Evolutionary conservation across 2,113 vertebrate genomes (phyloP).

Genomic region (Turnix velox): DNA sequence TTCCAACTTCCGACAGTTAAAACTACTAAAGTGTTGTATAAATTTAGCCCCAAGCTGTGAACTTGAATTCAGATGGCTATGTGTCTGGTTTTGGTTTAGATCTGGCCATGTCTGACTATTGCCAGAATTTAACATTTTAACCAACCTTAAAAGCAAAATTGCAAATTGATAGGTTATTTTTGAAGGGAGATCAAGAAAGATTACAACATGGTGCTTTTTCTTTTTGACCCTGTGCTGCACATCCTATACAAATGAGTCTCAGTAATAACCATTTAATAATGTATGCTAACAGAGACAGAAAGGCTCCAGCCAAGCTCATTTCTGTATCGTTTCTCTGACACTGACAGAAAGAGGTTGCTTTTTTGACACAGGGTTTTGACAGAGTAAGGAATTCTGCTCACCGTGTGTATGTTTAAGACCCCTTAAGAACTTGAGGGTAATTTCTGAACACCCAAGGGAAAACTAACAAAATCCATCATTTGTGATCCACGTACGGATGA

Average conservation of each 20-base stretch:
- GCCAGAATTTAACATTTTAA: background rate
- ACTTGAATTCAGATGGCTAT: background rate
- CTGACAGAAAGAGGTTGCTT: background rate
- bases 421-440: background rate
- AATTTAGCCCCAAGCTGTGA: background rate
- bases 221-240: background rate
- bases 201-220: background rate
- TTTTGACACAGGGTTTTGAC: no score
- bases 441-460: background rate
- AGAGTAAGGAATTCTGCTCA: background rate
- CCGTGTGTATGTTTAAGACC: background rate
- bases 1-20: background rate
- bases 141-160: background rate
- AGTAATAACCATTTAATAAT: background rate
- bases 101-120: background rate
- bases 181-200: background rate
- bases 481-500: background rate
- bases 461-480: background rate
- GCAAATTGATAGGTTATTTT: background rate
- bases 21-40: background rate
- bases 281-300: background rate
- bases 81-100: background rate
- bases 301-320: background rate
- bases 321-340: background rate
- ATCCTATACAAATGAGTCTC: background rate